These are phyloP conservation scores for Pharmacophagus antenor DNA, from an alignment of 2,888 invertebrate species.

Conservation along the genomic window DNA sequence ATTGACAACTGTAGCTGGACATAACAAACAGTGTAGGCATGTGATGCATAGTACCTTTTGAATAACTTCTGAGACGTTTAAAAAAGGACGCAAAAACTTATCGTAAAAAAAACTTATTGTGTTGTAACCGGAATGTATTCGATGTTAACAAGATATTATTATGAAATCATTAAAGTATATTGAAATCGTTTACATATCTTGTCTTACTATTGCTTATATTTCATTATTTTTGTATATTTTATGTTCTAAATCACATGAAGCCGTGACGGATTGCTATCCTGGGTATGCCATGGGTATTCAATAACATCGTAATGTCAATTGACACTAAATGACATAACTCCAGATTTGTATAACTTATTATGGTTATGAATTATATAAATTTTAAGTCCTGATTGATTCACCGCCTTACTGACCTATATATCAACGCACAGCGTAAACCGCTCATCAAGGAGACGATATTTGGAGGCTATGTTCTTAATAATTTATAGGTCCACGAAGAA, in stretches of 20 bases:
- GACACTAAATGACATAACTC: too few relatives aligned
- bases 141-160: constrained; percentile 2
- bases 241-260: neutral
- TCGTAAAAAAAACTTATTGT: neutral
- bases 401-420: too few relatives aligned
- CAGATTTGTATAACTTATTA: too few relatives aligned
- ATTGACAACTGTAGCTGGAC: neutral
- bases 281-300: neutral
- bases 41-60: too few relatives aligned
- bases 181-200: constrained; percentile 4
- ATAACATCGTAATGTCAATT: too few relatives aligned
- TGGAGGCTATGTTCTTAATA: too few relatives aligned
- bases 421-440: too few relatives aligned
- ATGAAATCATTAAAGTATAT: constrained; percentile 3
- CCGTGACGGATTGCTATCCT: neutral
- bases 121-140: neutral
- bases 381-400: too few relatives aligned
- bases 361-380: too few relatives aligned
- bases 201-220: constrained; percentile 3
- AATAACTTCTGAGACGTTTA: neutral
- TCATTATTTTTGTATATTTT: constrained; percentile 2
- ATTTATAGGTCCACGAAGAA: too few relatives aligned
- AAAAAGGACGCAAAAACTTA: neutral
- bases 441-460: too few relatives aligned
- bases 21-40: neutral